Evolutionary conservation across 2,888 invertebrate genomes (phyloP).

Genomic region (Calameuta idolon): DNA sequence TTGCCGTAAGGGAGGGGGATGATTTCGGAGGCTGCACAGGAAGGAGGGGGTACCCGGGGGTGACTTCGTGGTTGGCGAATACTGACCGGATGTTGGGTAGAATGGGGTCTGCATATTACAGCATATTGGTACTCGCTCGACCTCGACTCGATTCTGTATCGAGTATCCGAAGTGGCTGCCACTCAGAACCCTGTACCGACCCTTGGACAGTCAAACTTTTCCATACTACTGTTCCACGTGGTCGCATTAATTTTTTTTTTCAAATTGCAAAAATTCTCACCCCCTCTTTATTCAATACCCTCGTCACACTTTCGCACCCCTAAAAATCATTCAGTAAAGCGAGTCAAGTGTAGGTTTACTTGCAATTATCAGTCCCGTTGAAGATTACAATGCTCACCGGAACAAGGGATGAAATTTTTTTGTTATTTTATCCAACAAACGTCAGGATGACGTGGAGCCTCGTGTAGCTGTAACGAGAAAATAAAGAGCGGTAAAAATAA

Average conservation of each 20-base stretch:
- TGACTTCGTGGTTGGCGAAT: not conserved
- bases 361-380: no score
- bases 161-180: slow-evolving; percentile 49
- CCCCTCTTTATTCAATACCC: not conserved
- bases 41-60: not conserved
- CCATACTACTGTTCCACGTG: not conserved
- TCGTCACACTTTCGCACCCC: no score
- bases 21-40: not conserved
- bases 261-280: not conserved
- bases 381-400: no score
- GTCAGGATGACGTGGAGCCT: not conserved
- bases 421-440: no score
- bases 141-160: slow-evolving; percentile 33
- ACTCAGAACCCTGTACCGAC: slow-evolving; percentile 28
- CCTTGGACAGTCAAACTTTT: not conserved
- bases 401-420: no score
- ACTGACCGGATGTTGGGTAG: slow-evolving; percentile 11
- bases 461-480: not conserved
- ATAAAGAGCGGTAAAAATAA: not conserved
- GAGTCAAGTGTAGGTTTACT: no score
- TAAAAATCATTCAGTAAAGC: no score
- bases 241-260: not conserved
- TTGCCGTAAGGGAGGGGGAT: not conserved
- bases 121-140: slow-evolving; percentile 47
- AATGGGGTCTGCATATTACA: slow-evolving; percentile 31